Evolutionary conservation across 1,140 invertebrate species (phyloP), one percentile per base, ranked within the genome.

Genomic region (Thaumetopoea pityocampa): DNA sequence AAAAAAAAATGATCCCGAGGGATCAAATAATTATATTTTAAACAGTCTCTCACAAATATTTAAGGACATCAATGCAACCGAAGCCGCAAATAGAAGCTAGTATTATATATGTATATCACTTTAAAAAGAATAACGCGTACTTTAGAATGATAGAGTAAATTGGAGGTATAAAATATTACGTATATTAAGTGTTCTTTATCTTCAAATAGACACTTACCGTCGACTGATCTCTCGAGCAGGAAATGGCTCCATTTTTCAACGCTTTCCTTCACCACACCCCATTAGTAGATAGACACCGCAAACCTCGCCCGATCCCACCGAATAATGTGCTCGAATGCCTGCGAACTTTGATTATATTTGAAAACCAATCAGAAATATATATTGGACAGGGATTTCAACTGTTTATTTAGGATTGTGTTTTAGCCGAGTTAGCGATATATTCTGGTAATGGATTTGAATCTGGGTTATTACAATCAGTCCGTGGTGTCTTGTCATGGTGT

Each of bases 241-340:
- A 29, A 50, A 40, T 36, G 19, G 40, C 40, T 48, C 29, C 26
- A 57, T 57, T 52, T 48, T 35, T 51, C 44, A 45, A 20, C 23
- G 30, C 38, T 34, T 26, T 26, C 24, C 34, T 41, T 48, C 37
- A 36, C 32, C 24, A 19, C 24, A 28, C 46, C 51, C n/a, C n/a
- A 55, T 50, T 55, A 55, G 51, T 19, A 10, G n/a, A n/a, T 20
- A 32, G 34, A 38, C 38, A 36, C 37, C 38, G 5, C 35, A 33
- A 33, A 51, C 29, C 48, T 17, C 40, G 28, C 29, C 27, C 20
- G 6, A 10, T 28, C 12, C 32, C 29, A 36, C 33, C 48, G 38
- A 49, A 42, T 42, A 49, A 50, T 32, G 40, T 37, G 43, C 43
- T 16, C 18, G 19, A 30, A 30, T 41, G 23, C 19, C 19, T 22